These are phyloP conservation scores for Harlomillsia oculata DNA, from an alignment of 1,140 invertebrate species.

Conservation along the genomic window DNA sequence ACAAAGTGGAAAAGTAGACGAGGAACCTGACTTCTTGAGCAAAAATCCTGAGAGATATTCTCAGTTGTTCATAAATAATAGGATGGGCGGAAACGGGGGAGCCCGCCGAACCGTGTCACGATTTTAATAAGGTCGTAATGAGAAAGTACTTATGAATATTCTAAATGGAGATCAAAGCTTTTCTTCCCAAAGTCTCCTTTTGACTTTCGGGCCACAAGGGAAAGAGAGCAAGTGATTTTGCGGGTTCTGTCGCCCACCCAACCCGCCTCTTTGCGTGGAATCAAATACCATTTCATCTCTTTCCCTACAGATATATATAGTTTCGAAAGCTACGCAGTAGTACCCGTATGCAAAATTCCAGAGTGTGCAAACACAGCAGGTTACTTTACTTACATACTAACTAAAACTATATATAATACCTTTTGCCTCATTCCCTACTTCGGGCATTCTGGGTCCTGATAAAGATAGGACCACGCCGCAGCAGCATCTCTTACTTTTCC, in stretches of 20 bases:
- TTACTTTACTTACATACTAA: no score
- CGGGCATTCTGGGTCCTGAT: no score
- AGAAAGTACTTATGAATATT: conserved; percentile 22
- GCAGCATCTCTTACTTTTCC: neutral
- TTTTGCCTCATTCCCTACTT: no score
- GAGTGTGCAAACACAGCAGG: no score
- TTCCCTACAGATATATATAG: no score
- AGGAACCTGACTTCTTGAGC: conserved; percentile 7
- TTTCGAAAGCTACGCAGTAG: no score
- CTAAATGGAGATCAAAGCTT: conserved; percentile 9
- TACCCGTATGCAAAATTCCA: no score
- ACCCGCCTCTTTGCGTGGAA: no score
- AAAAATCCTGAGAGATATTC: no score
- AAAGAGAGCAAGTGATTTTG: neutral
- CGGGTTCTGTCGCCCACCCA: neutral
- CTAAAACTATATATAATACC: no score
- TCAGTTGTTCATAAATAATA: neutral
- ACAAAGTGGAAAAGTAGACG: neutral
- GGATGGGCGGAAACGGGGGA: neutral
- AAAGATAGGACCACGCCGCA: neutral
- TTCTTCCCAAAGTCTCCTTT: conserved; percentile 4
- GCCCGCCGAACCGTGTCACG: conserved; percentile 9
- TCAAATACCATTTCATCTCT: no score
- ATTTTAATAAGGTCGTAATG: conserved; percentile 21
- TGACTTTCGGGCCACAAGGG: neutral